Conservation (phyloP, 2,113 vertebrate genomes). For the Centrocercus urophasianus region DNA sequence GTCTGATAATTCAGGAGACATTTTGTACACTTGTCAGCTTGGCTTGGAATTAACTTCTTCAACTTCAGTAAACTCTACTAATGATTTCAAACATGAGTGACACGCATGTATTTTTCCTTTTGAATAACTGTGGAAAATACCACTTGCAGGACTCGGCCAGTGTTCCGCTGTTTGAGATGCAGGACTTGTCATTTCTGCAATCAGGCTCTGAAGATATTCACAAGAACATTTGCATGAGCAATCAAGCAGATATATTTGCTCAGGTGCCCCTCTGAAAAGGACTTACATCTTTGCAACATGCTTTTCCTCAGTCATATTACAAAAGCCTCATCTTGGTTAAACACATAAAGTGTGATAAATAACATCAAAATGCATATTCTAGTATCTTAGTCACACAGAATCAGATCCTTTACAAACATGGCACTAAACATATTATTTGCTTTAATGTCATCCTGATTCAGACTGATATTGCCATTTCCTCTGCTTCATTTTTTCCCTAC, state of each 20-base stretch:
- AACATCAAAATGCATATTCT: not conserved
- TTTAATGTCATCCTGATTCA: slow-evolving; percentile 34
- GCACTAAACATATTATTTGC: not conserved
- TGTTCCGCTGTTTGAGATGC: not conserved
- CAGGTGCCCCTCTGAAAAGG: slow-evolving; percentile 17
- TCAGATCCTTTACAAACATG: not conserved
- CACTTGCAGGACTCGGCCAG: not conserved
- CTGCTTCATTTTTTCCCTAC: not conserved
- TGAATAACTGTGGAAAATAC: slow-evolving; percentile 2
- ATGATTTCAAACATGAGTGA: slow-evolving; percentile 24
- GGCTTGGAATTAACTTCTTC: not conserved
- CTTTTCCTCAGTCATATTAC: not conserved
- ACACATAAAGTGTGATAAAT: not conserved
- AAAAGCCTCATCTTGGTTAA: slow-evolving; percentile 1
- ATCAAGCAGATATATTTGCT: slow-evolving; percentile 18
- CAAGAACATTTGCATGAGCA: slow-evolving; percentile 43
- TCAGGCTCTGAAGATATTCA: slow-evolving; percentile 19
- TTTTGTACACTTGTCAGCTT: not conserved
- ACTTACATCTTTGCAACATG: not conserved
- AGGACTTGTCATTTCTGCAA: slow-evolving; percentile 29
- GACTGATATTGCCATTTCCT: slow-evolving; percentile 8
- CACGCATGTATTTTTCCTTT: not conserved
- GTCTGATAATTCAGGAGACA: slow-evolving; percentile 26
- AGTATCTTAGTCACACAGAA: not conserved
- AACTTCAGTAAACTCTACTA: not conserved